A percentile compares a stretch with the other conserved stretches of the same genome.
phyloP scores from a whole-genome alignment of 1,140 invertebrate genomes.

The Microplitis demolitor region DNA sequence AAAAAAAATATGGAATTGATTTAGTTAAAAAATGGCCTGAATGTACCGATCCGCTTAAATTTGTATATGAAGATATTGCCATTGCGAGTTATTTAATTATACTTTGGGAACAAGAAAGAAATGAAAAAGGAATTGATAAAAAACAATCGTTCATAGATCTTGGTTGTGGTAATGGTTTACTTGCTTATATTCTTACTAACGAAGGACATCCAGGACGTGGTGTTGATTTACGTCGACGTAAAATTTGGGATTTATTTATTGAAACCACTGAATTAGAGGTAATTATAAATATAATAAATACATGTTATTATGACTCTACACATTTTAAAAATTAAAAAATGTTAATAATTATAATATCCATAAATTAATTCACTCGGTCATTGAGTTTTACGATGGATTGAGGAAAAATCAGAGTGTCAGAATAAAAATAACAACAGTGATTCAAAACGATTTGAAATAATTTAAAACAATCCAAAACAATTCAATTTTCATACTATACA shows the following conservation, averaged over 20 bases:
- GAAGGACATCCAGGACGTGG: constrained; percentile 89
- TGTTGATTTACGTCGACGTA: constrained; percentile 85
- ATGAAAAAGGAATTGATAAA: constrained; percentile 47
- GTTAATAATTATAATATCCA: too few relatives aligned
- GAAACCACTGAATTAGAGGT: constrained; percentile 58
- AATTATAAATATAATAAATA: constrained; percentile 18
- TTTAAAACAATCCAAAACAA: too few relatives aligned
- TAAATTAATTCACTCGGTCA: too few relatives aligned
- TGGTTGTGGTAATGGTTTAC: constrained; percentile 95
- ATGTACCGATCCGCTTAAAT: constrained; percentile 91
- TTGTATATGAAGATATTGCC: constrained; percentile 95
- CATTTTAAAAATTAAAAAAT: too few relatives aligned
- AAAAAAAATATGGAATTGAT: constrained; percentile 77
- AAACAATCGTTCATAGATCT: constrained; percentile 86
- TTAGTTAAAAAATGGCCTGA: constrained; percentile 84
- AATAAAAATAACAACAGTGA: too few relatives aligned
- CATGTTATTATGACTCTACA: too few relatives aligned
- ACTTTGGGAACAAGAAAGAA: constrained; percentile 70
- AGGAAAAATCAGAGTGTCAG: too few relatives aligned
- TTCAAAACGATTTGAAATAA: too few relatives aligned
- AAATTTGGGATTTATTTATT: constrained; percentile 87
- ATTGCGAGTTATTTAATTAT: constrained; percentile 91
- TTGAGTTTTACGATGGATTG: too few relatives aligned
- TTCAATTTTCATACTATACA: too few relatives aligned
- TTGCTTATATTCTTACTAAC: constrained; percentile 84